Base-by-base conservation (phyloP, 2,113 vertebrate species). In the Galbula dea region DNA sequence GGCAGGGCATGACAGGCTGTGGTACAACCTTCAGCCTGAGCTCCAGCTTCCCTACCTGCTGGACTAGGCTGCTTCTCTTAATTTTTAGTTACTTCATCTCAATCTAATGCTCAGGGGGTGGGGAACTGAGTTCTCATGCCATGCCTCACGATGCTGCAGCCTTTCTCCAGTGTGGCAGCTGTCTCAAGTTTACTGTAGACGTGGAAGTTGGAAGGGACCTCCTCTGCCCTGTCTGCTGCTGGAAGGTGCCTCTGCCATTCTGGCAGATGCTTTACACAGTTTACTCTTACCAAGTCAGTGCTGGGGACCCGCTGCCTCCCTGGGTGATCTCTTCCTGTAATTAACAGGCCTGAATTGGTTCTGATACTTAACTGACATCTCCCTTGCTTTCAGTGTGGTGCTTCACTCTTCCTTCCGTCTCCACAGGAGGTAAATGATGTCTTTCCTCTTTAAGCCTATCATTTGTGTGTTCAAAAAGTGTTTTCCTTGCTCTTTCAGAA, bases 81-180 rank as follows among this genome's bases (percentile, higher is more conserved):
- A 2, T 19, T 10, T 39, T 15, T 17, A 32, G 36, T 27, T 3
- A 1, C 3, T 55, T 6, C n/a, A 9, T 39, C 57, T 32, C 84
- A 14, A 0, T 6, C 3, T 30, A 9, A 18, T 3, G 45, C 48
- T 73, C n/a, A 0, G 1, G 2, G 2, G 21, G 21, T 14, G 22
- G 23, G 65, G 34, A 36, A 0, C 51, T 13, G 11, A 26, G 30
- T 57, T 39, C 4, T 0, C 1, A 4, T 8, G 12, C 55, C 7
- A 3, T 8, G 46, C 52, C 54, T 32, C 37, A 21, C 27, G 3
- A n/a, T 0, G 1, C 57, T 34, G 74, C 52, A 22, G 6, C 2
- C 7, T 12, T 36, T 17, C 74, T 57, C 30, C 24, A 8, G 34
- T 1, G 3, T 13, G 21, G 55, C 39, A 58, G 10, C n/a, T 62